Base-by-base conservation (phyloP, 2,797 vertebrate species). In the Cyprinella venusta region DNA sequence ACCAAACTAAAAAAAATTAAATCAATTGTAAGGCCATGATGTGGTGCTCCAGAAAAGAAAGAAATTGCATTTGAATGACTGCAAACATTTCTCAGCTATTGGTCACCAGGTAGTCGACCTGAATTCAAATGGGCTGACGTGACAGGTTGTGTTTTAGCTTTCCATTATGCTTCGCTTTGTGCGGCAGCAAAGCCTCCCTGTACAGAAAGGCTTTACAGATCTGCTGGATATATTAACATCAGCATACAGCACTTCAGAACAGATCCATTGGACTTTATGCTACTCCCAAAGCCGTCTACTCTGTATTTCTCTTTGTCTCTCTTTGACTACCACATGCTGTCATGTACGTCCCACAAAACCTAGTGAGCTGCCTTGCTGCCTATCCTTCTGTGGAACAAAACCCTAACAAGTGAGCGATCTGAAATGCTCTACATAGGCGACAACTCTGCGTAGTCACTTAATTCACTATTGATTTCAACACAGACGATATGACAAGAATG, bases 191-290 rank as follows among this genome's bases (percentile, higher is more conserved):
- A 78, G 42, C 56, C 59, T 77, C 18, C 18, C 42, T 69, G 54
- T 71, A 70, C 24, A 77, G n/a, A 76, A 65, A 50, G 12, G 69
- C 72, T 85, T 81, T 77, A 63, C 65, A 85, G 65, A 76, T 63
- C 56, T 42, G 18, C 50, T 59, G 40, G 59, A 61, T 33, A 81
- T 48, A 78, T 76, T 77, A 76, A 85, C 59, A 79, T 81, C 76
- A 81, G 68, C 67, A 59, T 64, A 24, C 74, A 81, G 50, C 68
- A 71, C 59, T 72, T 63, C 79, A 80, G n/a, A 61, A 70, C 36
- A 61, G 38, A 64, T 38, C 65, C 65, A 77, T 63, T 78, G 56
- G 68, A 85, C 40, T 76, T 67, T 33, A 42, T 26, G 72, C 63
- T 67, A 50, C 48, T 67, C 33, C 45, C 67, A 33, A 75, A 76